Conservation (phyloP, 2,797 vertebrate species). For the Cyclura pinguis region DNA sequence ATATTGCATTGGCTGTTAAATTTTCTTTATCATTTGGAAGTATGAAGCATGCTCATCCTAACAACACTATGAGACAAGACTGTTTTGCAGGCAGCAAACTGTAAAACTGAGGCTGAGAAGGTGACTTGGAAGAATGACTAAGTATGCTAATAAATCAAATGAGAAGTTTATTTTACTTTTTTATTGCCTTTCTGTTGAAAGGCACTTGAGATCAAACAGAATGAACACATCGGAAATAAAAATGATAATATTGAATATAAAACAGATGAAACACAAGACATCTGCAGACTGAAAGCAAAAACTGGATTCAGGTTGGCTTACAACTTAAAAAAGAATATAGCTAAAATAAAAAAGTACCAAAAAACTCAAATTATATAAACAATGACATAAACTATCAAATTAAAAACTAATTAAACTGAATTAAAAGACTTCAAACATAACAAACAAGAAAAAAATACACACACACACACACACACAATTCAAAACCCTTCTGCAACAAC, state of each 20-base stretch:
- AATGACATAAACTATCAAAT: too few relatives aligned
- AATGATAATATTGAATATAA: not conserved
- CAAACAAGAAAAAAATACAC: too few relatives aligned
- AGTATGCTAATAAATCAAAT: not conserved
- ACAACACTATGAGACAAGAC: not conserved
- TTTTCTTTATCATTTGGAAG: conserved; percentile 31
- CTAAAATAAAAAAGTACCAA: too few relatives aligned
- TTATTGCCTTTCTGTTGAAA: not conserved
- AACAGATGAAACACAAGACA: not conserved
- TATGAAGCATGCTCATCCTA: not conserved
- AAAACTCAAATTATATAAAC: too few relatives aligned
- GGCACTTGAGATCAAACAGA: not conserved
- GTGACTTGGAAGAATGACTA: not conserved
- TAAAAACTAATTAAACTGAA: too few relatives aligned
- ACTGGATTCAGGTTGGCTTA: too few relatives aligned
- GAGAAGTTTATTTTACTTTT: not conserved
- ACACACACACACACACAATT: too few relatives aligned
- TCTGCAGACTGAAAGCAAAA: not conserved
- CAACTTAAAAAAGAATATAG: too few relatives aligned
- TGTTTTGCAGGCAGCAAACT: not conserved
- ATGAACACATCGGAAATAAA: not conserved
- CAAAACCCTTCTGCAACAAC: too few relatives aligned
- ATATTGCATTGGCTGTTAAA: not conserved
- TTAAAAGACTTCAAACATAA: too few relatives aligned
- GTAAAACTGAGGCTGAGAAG: not conserved